Evolutionary conservation across 2,113 vertebrate species (phyloP), one percentile per base, ranked within the genome.

Genomic region (Tringa solitaria): DNA sequence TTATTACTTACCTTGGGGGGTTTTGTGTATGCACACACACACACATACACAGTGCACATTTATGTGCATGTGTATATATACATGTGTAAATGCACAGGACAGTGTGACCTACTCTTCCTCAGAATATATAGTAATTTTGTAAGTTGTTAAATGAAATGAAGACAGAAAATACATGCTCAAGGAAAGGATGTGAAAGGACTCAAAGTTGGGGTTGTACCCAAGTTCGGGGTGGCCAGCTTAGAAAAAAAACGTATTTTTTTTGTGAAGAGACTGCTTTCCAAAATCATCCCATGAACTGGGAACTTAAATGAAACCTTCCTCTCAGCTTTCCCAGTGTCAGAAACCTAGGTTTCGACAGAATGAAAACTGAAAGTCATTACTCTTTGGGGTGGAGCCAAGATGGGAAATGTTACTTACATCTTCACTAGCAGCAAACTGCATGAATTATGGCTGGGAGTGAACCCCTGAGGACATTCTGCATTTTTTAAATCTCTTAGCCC

Each of bases 341-440:
- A 94, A 93, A 85, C 70, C 8, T 50, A 46, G 78, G 17, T 79
- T 74, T 79, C 46, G 54, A 90, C 10, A 70, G 41, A 90, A 80
- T 32, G 59, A 90, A 96, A 95, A 93, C 60, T 84, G 75, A 89
- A 94, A 95, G 95, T 91, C 91, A 88, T 93, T 80, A 73, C 17
- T 54, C n/a, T 74, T 74, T 93, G 95, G 60, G 85, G 75, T 81
- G 43, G 43, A 90, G 95, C 90, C 92, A 94, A 75, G 72, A 68
- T 64, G 30, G 35, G 60, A 92, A 89, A 86, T 50, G 64, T 51
- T 93, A 61, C 48, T 91, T 41, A 69, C n/a, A 74, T 50, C 75
- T 93, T 59, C 80, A 12, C 72, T 96, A 88, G 79, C 68, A 83
- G 72, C 57, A 65, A 91, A 53, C 64, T 89, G 81, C 68, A 56